These are phyloP conservation scores for Nymphalis polychloros DNA, from an alignment of 2,888 invertebrate species.

Conservation along the genomic window DNA sequence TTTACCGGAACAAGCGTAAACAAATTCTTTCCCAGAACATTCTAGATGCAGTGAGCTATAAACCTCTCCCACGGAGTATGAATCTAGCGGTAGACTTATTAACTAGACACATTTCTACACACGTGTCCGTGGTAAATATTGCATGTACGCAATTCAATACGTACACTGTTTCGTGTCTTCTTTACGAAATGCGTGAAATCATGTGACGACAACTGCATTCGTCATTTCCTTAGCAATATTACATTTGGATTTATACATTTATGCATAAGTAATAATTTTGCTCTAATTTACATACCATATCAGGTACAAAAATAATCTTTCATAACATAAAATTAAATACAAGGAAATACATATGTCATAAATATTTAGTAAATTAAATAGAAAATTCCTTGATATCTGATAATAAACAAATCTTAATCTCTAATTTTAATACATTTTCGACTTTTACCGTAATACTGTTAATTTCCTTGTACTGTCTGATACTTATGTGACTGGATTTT, in stretches of 20 bases:
- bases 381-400: no score
- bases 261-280: neutral
- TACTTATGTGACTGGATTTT: no score
- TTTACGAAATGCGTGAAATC: slow-evolving; percentile 41
- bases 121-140: slow-evolving; percentile 1
- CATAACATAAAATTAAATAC: no score
- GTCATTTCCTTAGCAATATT: slow-evolving; percentile 31
- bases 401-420: no score
- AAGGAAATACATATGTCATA: no score
- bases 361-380: no score
- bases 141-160: slow-evolving; percentile 17
- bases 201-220: slow-evolving; percentile 34
- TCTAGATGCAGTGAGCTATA: slow-evolving; percentile 36
- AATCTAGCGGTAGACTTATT: slow-evolving; percentile 1
- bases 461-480: no score
- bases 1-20: slow-evolving; percentile 9
- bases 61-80: slow-evolving; percentile 8
- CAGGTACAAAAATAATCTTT: no score
- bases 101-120: slow-evolving; percentile 12
- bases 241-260: slow-evolving; percentile 11
- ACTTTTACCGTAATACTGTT: no score
- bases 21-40: slow-evolving; percentile 38
- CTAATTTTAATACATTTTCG: no score
- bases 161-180: slow-evolving; percentile 34
- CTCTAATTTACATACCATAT: no score